A percentile compares a stretch with the other conserved stretches of the same genome.
Conservation (phyloP, 2,113 vertebrate genomes). For the Neogale vison region DNA sequence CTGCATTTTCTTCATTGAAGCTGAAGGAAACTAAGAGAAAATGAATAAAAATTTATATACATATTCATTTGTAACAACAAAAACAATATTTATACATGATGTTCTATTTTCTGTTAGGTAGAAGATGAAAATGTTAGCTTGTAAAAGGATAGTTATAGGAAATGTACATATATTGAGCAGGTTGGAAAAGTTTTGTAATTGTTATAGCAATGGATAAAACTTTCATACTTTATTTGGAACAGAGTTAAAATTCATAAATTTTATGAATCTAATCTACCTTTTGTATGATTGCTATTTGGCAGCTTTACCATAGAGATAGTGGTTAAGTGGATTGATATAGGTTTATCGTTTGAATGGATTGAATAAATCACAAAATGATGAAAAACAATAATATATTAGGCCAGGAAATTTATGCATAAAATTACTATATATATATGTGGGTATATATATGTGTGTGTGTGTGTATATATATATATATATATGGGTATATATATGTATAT, state of each 20-base stretch:
- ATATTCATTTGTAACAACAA: neutral
- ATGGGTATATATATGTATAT: too few species aligned
- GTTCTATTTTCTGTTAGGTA: neutral
- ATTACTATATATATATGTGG: neutral
- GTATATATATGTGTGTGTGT: neutral
- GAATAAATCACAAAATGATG: neutral
- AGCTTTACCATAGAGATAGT: neutral
- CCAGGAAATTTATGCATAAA: neutral
- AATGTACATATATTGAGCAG: neutral
- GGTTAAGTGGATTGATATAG: neutral
- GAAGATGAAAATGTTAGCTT: neutral
- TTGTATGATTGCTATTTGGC: neutral
- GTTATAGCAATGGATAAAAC: fast-evolving
- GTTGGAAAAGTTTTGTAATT: neutral
- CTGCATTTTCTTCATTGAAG: neutral
- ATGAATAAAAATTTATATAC: neutral
- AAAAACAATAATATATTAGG: neutral
- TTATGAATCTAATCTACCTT: neutral
- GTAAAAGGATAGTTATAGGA: neutral
- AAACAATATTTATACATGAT: neutral
- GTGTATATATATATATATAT: too few species aligned
- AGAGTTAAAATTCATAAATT: neutral
- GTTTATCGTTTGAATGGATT: neutral
- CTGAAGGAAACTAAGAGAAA: neutral
- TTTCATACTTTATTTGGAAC: neutral